Conservation (phyloP, 1,140 invertebrate genomes). For the Trichoplusia ni region DNA sequence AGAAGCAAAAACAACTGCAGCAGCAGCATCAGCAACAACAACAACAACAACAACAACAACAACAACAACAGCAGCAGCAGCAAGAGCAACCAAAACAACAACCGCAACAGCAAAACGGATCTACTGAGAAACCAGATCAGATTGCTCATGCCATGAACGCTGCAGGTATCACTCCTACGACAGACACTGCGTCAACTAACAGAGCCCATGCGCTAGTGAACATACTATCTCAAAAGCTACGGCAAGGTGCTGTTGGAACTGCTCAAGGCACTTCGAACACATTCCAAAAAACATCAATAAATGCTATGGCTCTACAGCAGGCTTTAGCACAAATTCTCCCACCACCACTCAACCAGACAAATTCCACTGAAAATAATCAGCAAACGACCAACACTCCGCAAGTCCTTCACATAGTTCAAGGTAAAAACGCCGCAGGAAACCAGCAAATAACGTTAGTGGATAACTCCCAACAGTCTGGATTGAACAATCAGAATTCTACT, state of each 20-base stretch:
- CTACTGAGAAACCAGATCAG: conserved; percentile 67
- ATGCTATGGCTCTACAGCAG: conserved; percentile 76
- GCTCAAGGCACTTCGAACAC: conserved; percentile 57
- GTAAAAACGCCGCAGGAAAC: conserved; percentile 69
- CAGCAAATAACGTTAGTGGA: conserved; percentile 71
- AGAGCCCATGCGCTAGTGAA: conserved; percentile 63
- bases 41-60: not conserved
- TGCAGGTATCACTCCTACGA: conserved; percentile 63
- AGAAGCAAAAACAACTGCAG: not conserved
- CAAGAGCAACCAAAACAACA: not conserved
- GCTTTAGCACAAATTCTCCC: conserved; percentile 78
- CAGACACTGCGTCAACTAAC: conserved; percentile 52
- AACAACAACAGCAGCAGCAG: not conserved
- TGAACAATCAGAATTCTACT: conserved; percentile 63
- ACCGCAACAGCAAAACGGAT: conserved; percentile 51
- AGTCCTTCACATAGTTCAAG: conserved; percentile 80
- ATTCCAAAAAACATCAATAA: conserved; percentile 69
- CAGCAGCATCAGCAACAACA: not conserved
- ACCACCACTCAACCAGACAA: conserved; percentile 71
- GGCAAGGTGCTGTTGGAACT: conserved; percentile 40
- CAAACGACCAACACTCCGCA: conserved; percentile 60
- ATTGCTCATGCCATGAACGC: conserved; percentile 75
- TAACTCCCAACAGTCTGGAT: conserved; percentile 69
- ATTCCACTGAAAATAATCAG: conserved; percentile 56
- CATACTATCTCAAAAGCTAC: conserved; percentile 64